Conservation (phyloP, 2,888 invertebrate genomes). For the Melanostoma mellinum region DNA sequence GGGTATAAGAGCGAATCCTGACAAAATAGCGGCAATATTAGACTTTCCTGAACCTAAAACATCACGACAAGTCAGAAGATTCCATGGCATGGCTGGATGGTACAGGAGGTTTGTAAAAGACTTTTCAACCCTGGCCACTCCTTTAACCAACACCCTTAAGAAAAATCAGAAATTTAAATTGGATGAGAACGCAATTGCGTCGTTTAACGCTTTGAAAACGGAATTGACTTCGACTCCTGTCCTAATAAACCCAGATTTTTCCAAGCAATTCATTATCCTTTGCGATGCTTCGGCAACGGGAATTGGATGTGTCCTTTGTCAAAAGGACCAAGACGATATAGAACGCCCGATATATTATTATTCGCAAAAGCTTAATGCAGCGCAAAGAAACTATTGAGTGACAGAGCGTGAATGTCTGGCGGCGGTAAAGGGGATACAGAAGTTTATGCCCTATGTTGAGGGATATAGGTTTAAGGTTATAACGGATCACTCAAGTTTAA, state of each 20-base stretch:
- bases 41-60: conserved; percentile 50
- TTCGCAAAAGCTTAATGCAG: not conserved
- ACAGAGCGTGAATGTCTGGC: not conserved
- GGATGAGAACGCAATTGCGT: no score
- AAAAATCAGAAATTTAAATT: no score
- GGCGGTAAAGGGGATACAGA: no score
- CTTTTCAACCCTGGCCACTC: conserved; percentile 53
- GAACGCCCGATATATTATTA: conserved; percentile 33
- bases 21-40: conserved; percentile 41
- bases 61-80: conserved; percentile 50
- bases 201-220: no score
- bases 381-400: not conserved
- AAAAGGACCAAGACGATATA: conserved; percentile 28
- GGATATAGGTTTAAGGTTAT: no score
- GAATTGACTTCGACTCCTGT: no score
- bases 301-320: conserved; percentile 44
- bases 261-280: not conserved
- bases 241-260: conserved; percentile 42
- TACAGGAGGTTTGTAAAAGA: conserved; percentile 22
- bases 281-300: conserved; percentile 50
- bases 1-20: conserved; percentile 10
- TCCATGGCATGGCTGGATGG: conserved; percentile 71
- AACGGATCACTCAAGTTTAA: no score
- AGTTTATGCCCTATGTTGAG: no score
- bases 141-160: conserved; percentile 41